Evolutionary conservation across 1,140 invertebrate genomes (phyloP).

Genomic region (Homarus americanus): DNA sequence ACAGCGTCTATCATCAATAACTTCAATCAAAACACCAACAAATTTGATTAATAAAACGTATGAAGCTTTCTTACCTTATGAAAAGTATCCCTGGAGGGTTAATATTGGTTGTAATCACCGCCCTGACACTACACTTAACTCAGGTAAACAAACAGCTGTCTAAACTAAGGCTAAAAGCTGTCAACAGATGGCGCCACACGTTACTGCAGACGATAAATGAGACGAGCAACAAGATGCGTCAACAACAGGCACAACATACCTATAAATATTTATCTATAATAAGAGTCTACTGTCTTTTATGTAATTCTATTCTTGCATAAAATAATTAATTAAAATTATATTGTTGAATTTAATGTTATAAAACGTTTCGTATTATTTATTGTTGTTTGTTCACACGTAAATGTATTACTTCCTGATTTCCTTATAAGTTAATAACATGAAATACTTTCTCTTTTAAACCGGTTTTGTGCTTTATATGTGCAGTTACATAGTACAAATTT

Average conservation of each 20-base stretch:
- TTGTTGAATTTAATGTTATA: too few relatives aligned
- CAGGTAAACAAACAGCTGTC: slow-evolving; percentile 42
- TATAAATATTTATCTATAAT: not conserved
- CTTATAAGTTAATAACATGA: too few relatives aligned
- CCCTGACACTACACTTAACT: slow-evolving; percentile 23
- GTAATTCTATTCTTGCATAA: too few relatives aligned
- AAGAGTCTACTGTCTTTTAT: too few relatives aligned
- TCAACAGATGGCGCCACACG: slow-evolving; percentile 27
- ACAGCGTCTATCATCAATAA: not conserved
- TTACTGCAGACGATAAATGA: slow-evolving; percentile 4
- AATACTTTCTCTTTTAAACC: too few relatives aligned
- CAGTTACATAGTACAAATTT: too few relatives aligned
- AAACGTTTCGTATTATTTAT: too few relatives aligned
- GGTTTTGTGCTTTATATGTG: too few relatives aligned
- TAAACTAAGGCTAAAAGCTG: slow-evolving; percentile 21
- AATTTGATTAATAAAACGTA: not conserved
- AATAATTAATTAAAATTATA: too few relatives aligned
- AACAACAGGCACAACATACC: not conserved
- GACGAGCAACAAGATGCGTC: not conserved
- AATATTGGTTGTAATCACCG: slow-evolving; percentile 9
- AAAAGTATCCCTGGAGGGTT: not conserved
- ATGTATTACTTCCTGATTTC: too few relatives aligned
- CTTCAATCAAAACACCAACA: not conserved
- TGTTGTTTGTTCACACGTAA: too few relatives aligned
- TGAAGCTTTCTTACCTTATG: not conserved